A percentile compares a stretch with the other conserved stretches of the same genome.
phyloP scores from a whole-genome alignment of 2,888 invertebrate genomes.

The Athalia circularis region DNA sequence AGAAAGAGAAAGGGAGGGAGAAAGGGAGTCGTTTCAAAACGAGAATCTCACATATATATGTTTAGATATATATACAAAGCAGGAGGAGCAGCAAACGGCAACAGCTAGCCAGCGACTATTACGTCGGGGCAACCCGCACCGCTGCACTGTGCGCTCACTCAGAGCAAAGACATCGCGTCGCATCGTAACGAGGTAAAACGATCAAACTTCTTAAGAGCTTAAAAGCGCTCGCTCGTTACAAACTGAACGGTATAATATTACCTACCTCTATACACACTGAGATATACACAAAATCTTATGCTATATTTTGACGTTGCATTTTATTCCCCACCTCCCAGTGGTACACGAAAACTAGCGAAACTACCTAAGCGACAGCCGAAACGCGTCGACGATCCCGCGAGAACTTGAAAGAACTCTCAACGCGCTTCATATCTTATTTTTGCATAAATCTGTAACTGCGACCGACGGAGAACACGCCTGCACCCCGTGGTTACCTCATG shows the following conservation, averaged over 20 bases:
- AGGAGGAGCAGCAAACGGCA: not conserved
- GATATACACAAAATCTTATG: not conserved
- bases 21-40: not conserved
- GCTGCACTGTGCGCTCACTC: not conserved
- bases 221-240: conserved; percentile 34
- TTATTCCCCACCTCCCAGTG: not conserved
- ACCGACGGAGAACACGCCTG: no score
- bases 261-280: conserved; percentile 32
- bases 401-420: no score
- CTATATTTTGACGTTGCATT: no score
- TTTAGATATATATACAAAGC: not conserved
- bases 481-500: no score
- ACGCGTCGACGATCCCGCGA: no score
- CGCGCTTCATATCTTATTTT: no score
- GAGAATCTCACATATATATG: conserved; percentile 1
- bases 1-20: not conserved
- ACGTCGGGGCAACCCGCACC: not conserved
- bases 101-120: conserved; percentile 6
- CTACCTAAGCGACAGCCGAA: no score
- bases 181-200: conserved; percentile 43
- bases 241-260: conserved; percentile 26
- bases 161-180: not conserved
- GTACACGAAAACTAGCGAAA: no score
- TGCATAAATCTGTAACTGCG: no score
- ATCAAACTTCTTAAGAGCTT: conserved; percentile 38